Evolutionary conservation across 2,797 vertebrate genomes (phyloP).

Genomic region (Paguma larvata): DNA sequence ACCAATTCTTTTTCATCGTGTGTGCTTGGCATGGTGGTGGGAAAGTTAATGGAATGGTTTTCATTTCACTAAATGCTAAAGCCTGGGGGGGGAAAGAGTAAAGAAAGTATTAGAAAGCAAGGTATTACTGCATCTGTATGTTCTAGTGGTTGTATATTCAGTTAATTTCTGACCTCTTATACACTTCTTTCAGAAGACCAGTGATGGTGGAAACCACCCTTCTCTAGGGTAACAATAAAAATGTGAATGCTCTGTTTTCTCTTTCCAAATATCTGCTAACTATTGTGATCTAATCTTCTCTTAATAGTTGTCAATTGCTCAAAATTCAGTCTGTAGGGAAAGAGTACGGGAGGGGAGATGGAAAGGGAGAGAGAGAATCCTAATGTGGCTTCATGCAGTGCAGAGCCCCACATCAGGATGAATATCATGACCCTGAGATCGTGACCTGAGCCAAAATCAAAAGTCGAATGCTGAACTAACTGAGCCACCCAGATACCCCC

Average conservation of each 20-base stretch:
- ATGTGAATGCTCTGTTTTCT: not conserved
- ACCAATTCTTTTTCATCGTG: not conserved
- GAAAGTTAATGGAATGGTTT: not conserved
- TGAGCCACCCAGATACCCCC: too few relatives aligned
- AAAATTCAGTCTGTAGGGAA: not conserved
- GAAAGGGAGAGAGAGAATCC: too few relatives aligned
- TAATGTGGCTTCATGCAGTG: too few relatives aligned
- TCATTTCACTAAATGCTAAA: not conserved
- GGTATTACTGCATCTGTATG: not conserved
- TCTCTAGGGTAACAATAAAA: not conserved
- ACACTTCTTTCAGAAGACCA: not conserved
- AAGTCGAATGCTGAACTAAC: too few relatives aligned
- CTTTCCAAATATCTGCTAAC: not conserved
- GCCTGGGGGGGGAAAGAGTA: not conserved
- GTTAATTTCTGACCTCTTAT: not conserved
- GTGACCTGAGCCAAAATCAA: too few relatives aligned
- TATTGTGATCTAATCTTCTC: not conserved
- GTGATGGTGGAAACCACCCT: not conserved
- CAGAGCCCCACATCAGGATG: too few relatives aligned
- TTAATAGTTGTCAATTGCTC: not conserved
- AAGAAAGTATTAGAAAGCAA: slow-evolving; percentile 1
- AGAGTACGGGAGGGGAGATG: too few relatives aligned
- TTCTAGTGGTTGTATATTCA: not conserved
- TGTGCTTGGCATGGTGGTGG: not conserved
- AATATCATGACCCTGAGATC: too few relatives aligned